phyloP scores from a whole-genome alignment of 2,888 invertebrate species.

The Ochlodes sylvanus region DNA sequence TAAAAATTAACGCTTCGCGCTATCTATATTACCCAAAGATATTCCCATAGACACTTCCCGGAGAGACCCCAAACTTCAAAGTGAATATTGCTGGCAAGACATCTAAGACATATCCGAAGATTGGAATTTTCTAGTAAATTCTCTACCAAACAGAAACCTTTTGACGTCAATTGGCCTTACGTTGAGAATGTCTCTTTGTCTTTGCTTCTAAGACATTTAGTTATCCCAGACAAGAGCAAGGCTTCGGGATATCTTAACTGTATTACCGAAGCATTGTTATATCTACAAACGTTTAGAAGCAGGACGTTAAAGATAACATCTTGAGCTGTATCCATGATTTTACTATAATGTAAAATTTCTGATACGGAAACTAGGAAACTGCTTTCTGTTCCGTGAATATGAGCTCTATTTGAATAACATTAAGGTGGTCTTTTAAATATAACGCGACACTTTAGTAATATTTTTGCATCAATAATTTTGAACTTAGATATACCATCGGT shows the following conservation, averaged over 20 bases:
- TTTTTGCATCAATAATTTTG: too few relatives aligned
- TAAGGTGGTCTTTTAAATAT: neutral
- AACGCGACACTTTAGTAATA: too few relatives aligned
- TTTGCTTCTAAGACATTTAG: conserved; percentile 31
- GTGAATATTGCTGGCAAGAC: conserved; percentile 17
- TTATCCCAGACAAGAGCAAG: conserved; percentile 24
- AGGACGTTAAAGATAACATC: conserved; percentile 6
- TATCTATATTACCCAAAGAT: neutral
- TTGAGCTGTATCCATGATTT: conserved; percentile 3
- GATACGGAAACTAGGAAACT: conserved; percentile 3
- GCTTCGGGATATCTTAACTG: conserved; percentile 14
- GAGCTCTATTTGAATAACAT: neutral
- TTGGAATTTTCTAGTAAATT: conserved; percentile 33
- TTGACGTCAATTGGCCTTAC: conserved; percentile 22
- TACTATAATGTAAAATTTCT: neutral
- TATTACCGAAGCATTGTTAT: conserved; percentile 11
- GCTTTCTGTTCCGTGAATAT: neutral
- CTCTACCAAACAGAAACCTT: conserved; percentile 26
- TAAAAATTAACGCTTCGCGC: too few relatives aligned
- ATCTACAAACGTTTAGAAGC: conserved; percentile 12
- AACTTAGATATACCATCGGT: too few relatives aligned
- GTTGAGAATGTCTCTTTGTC: conserved; percentile 25
- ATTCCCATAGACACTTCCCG: neutral
- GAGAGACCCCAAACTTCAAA: conserved; percentile 1
- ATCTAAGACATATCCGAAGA: conserved; percentile 15